Percentiles rank a stretch among this genome's conserved stretches.
These are phyloP conservation scores for Tenthredo mesomela DNA, from an alignment of 2,888 invertebrate genomes.

Conservation along the genomic window DNA sequence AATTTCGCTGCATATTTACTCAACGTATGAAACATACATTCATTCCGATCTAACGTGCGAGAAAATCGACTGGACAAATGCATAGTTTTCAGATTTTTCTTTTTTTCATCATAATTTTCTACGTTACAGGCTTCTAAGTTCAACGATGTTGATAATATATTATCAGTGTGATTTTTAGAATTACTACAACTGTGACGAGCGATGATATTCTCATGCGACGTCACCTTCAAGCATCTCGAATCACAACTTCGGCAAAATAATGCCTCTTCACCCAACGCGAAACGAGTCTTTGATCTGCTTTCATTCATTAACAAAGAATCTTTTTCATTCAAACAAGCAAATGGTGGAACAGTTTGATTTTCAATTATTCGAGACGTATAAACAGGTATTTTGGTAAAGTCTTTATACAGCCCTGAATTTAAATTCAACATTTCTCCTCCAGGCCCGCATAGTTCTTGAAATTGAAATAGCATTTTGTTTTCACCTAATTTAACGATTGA, in stretches of 20 bases:
- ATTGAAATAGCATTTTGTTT: conserved; percentile 1
- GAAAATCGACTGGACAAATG: background rate
- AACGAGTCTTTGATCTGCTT: too few relatives aligned
- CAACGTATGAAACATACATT: background rate
- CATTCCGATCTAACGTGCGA: background rate
- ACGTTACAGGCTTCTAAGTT: background rate
- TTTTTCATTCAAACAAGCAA: background rate
- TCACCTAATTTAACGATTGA: background rate
- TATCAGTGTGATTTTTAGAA: background rate
- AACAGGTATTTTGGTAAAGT: background rate
- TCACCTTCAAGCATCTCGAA: background rate
- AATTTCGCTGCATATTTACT: background rate
- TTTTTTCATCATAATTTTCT: background rate
- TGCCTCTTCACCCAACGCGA: too few relatives aligned
- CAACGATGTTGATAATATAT: background rate
- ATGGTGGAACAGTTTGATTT: background rate
- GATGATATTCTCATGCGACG: background rate
- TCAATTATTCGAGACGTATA: background rate
- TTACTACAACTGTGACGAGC: background rate
- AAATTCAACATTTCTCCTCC: background rate
- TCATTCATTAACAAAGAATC: background rate
- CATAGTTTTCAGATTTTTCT: background rate
- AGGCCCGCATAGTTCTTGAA: background rate
- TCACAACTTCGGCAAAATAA: too few relatives aligned
- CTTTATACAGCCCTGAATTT: background rate